phyloP scores from a whole-genome alignment of 2,113 vertebrate genomes.

The Hypomesus transpacificus region DNA sequence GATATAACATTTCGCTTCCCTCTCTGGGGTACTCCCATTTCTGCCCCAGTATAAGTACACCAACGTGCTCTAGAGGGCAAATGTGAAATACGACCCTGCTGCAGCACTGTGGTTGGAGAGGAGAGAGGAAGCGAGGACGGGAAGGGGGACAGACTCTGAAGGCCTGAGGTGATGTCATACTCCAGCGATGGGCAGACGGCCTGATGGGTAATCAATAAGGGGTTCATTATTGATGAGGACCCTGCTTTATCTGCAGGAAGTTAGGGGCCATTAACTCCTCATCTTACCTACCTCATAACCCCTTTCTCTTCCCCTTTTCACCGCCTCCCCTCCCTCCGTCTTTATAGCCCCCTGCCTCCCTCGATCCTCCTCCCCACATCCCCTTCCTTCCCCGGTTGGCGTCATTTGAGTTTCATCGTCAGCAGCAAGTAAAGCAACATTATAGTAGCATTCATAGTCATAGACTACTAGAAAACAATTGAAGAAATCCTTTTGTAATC shows the following conservation, averaged over 20 bases:
- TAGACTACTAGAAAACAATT: too few species aligned
- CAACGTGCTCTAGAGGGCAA: background rate
- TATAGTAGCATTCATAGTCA: too few species aligned
- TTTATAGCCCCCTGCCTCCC: too few species aligned
- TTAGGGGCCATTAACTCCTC: constrained; percentile 58
- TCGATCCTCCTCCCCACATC: too few species aligned
- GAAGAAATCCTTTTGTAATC: too few species aligned
- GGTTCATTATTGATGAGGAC: constrained; percentile 76
- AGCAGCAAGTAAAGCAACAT: too few species aligned
- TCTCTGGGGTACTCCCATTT: too few species aligned
- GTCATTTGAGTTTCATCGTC: too few species aligned
- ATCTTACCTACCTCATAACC: constrained; percentile 43
- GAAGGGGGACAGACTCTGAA: background rate
- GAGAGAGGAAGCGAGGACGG: constrained; percentile 15
- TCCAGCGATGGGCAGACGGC: constrained; percentile 12
- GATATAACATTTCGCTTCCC: too few species aligned
- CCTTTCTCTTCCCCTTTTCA: constrained; percentile 7
- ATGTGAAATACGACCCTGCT: constrained; percentile 11
- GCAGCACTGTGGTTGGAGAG: background rate
- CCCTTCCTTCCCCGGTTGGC: too few species aligned
- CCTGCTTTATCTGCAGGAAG: constrained; percentile 64
- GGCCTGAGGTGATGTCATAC: constrained; percentile 6
- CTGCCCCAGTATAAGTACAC: background rate
- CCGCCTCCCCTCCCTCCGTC: background rate
- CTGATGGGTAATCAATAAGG: constrained; percentile 45